Percentiles rank a stretch among this genome's conserved stretches.
Evolutionary conservation across 2,888 invertebrate species (phyloP).

Genomic region (Ophioninae sp.): DNA sequence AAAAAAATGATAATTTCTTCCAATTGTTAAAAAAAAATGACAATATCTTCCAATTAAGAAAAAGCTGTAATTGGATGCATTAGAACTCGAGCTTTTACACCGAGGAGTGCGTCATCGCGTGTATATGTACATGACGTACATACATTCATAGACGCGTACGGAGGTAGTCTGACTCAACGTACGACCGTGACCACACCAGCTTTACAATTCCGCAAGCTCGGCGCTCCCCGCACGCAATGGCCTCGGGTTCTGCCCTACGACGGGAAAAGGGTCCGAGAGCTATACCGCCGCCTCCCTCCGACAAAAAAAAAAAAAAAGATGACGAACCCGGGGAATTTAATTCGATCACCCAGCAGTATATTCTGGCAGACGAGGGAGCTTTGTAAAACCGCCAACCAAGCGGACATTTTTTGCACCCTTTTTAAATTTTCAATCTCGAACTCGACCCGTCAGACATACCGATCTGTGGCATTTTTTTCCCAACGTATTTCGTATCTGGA

Average conservation of each 20-base stretch:
- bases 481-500: not conserved
- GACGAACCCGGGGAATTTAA: slow-evolving; percentile 28
- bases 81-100: slow-evolving; percentile 10
- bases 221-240: slow-evolving; percentile 48
- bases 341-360: slow-evolving; percentile 13
- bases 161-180: slow-evolving; percentile 57
- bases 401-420: slow-evolving; percentile 1
- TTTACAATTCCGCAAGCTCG: slow-evolving; percentile 52
- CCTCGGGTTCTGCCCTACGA: slow-evolving; percentile 15
- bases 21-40: no score
- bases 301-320: slow-evolving; percentile 25
- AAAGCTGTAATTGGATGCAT: slow-evolving; percentile 11
- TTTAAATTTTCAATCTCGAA: slow-evolving; percentile 3
- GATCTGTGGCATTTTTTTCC: slow-evolving; percentile 6
- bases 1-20: not conserved
- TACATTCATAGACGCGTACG: not conserved
- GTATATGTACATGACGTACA: slow-evolving; percentile 4
- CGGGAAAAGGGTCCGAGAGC: slow-evolving; percentile 17
- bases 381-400: slow-evolving; percentile 16
- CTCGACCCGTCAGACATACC: not conserved
- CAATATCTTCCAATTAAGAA: not conserved
- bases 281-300: not conserved
- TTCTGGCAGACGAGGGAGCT: slow-evolving; percentile 15
- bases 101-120: slow-evolving; percentile 41
- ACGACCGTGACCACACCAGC: slow-evolving; percentile 44